Percentiles rank a stretch among this genome's conserved stretches.
These are phyloP conservation scores for Drosophila busckii DNA, from an alignment of 1,140 invertebrate genomes.

Conservation along the genomic window DNA sequence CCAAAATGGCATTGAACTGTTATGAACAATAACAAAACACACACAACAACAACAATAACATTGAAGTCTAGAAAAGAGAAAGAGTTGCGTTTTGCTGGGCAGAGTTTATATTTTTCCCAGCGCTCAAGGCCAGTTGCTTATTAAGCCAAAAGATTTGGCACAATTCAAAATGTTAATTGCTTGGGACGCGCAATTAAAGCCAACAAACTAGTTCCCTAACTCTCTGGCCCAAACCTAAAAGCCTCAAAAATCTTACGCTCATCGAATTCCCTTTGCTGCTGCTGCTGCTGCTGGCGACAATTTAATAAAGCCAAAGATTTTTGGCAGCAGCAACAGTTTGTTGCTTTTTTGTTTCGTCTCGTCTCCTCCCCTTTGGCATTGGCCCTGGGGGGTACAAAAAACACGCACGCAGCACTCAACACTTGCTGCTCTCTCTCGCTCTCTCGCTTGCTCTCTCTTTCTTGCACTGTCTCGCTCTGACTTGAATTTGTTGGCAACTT, in stretches of 20 bases:
- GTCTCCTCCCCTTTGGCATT: slow-evolving; percentile 46
- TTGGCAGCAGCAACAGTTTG: slow-evolving; percentile 24
- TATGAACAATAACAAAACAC: slow-evolving; percentile 42
- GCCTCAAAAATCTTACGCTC: slow-evolving; percentile 28
- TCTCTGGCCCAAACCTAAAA: slow-evolving; percentile 11
- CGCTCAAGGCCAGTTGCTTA: slow-evolving; percentile 67
- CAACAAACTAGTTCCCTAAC: slow-evolving; percentile 22
- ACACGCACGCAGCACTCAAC: not conserved
- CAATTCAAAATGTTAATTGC: slow-evolving; percentile 60
- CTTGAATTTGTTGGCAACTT: slow-evolving; percentile 37
- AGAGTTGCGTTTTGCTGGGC: slow-evolving; percentile 19
- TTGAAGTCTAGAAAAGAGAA: slow-evolving; percentile 7
- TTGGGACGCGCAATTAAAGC: slow-evolving; percentile 47
- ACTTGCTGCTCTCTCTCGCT: not conserved
- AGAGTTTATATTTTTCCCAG: slow-evolving; percentile 38
- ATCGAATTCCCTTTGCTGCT: slow-evolving; percentile 47
- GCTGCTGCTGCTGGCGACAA: too few species aligned
- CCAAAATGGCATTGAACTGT: slow-evolving; percentile 65
- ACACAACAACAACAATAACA: slow-evolving; percentile 2
- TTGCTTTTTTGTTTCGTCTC: slow-evolving; percentile 37
- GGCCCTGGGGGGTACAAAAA: not conserved
- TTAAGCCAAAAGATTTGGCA: slow-evolving; percentile 52
- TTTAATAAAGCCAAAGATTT: slow-evolving; percentile 54
- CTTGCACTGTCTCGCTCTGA: slow-evolving; percentile 37
- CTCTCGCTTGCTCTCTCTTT: slow-evolving; percentile 13